Evolutionary conservation across 2,888 invertebrate genomes (phyloP).

Genomic region (Xanthorhoe designata): DNA sequence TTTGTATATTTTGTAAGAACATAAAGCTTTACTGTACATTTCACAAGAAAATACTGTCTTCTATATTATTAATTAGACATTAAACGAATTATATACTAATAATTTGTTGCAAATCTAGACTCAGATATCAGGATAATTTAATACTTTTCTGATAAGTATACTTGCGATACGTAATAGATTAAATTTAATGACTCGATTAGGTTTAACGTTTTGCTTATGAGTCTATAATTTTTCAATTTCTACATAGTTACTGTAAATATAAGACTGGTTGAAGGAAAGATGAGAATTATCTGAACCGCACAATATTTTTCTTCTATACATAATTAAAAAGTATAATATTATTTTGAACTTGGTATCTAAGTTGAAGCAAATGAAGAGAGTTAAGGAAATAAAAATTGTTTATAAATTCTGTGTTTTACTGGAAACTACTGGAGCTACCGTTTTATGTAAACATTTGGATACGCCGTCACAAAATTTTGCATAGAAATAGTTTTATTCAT

Average conservation of each 20-base stretch:
- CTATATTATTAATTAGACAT: neutral
- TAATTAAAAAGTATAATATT: constrained; percentile 45
- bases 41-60: neutral
- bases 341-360: constrained; percentile 65
- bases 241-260: constrained; percentile 54
- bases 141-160: neutral
- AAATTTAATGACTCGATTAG: neutral
- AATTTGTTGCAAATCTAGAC: neutral
- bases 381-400: constrained; percentile 60
- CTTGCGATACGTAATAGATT: neutral
- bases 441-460: neutral
- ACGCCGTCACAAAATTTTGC: neutral
- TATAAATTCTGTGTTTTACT: constrained; percentile 53
- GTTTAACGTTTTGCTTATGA: constrained; percentile 2
- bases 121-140: neutral
- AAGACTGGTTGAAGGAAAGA: constrained; percentile 71
- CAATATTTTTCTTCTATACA: constrained; percentile 72
- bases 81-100: neutral
- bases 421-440: neutral
- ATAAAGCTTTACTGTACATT: neutral
- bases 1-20: constrained; percentile 21
- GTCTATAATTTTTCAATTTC: constrained; percentile 6
- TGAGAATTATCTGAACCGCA: constrained; percentile 68
- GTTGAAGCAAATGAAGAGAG: constrained; percentile 58
- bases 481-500: neutral